Base-by-base conservation (phyloP, 1,140 invertebrate species). In the Pemphigus obesinymphae region DNA sequence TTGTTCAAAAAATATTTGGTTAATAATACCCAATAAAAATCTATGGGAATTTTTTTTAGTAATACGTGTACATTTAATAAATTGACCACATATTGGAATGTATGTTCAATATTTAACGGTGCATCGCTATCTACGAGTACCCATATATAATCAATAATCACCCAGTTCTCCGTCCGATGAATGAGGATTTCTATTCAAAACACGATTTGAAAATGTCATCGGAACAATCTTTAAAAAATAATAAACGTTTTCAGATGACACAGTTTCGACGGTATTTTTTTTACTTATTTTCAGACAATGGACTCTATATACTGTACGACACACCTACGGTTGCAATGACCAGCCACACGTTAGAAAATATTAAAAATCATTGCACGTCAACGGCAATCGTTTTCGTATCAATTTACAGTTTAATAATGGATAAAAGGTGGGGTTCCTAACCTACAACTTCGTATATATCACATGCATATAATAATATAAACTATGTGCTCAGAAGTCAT, bases 211-310 rank as follows among this genome's bases (percentile, higher is more conserved):
- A 68, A 68, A 43, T 29, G 37, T 70, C 66, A 70, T 70, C 37
- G 37, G 37, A 17, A 40, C n/a, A 43, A 43, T 10, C 6, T 17
- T 37, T 37, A 37, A 37, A 66, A 66, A 66, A 66, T 40, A 66
- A 75, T n/a, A n/a, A n/a, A 11, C 66, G 20, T 76, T 55, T 55
- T 58, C 72, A 20, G 26, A 40, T 55, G 73, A 76, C 73, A 76
- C 31, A 58, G 73, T 76, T 76, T 37, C 31, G 45, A 23, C 29
- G 73, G 50, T 40, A 55, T 58, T 58, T 31, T 50, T 55, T 55
- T 20, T n/a, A 13, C 5, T 3, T 23, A 70, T 37, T 17, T 23
- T 43, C 66, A 40, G n/a, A 70, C 37, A 70, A 70, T 70, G 34
- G 6, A 43, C 66, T 70, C 10, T 37, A n/a, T 34, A 63, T 10